Evolutionary conservation across 2,888 invertebrate genomes (phyloP).

Genomic region (Chelonus formosanus): DNA sequence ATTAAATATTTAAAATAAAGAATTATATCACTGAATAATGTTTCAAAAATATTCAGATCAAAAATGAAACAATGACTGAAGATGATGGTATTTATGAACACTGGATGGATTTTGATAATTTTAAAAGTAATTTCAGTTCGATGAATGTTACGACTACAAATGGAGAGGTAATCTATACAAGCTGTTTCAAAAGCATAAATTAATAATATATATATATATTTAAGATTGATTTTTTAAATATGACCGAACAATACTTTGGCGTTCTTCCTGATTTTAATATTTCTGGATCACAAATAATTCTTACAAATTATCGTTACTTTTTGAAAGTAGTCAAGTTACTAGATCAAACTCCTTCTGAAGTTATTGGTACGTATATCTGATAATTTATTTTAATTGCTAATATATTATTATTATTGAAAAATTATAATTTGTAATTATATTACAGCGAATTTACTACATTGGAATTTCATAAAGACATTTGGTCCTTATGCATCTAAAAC

Average conservation of each 20-base stretch:
- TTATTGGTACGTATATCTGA: neutral
- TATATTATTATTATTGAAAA: neutral
- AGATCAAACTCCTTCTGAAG: constrained; percentile 2
- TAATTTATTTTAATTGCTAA: too few species aligned
- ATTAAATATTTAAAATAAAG: neutral
- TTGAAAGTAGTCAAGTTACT: neutral
- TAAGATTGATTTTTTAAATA: constrained; percentile 8
- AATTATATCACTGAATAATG: too few species aligned
- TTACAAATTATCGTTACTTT: neutral
- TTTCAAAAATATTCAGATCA: too few species aligned
- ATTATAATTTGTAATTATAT: neutral
- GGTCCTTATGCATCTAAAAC: neutral
- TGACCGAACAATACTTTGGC: neutral
- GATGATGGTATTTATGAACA: neutral
- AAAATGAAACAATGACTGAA: neutral
- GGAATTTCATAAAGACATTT: constrained; percentile 4
- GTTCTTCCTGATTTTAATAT: neutral
- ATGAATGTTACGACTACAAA: neutral
- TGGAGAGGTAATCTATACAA: neutral
- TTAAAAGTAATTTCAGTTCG: neutral
- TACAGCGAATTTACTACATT: constrained; percentile 7
- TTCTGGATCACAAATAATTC: constrained; percentile 3
- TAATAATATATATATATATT: neutral
- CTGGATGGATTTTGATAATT: neutral
- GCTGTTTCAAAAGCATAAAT: neutral